Evolutionary conservation across 1,140 invertebrate genomes (phyloP).

Genomic region (Drosophila ananassae): DNA sequence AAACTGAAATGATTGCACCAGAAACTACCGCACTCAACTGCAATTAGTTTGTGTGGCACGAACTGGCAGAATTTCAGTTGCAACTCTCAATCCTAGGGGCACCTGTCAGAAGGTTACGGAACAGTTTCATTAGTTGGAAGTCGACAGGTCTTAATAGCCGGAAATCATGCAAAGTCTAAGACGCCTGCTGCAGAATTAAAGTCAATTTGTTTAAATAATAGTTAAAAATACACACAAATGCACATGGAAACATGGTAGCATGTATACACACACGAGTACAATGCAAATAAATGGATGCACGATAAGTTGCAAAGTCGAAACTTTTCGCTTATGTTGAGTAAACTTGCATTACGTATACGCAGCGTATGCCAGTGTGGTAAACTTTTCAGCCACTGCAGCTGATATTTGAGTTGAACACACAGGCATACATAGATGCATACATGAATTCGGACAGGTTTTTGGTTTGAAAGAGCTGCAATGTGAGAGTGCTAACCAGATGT

Average conservation of each 20-base stretch:
- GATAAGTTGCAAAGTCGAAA: constrained; percentile 26
- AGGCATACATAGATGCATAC: background rate
- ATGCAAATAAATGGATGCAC: constrained; percentile 1
- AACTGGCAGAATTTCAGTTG: constrained; percentile 23
- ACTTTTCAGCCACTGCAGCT: constrained; percentile 36
- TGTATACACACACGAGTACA: background rate
- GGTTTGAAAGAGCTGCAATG: constrained; percentile 11
- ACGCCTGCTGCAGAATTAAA: constrained; percentile 58
- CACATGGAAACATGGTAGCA: too few species aligned
- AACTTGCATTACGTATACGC: constrained; percentile 64
- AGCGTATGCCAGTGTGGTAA: constrained; percentile 42
- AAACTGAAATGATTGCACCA: constrained; percentile 48
- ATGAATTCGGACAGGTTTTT: constrained; percentile 6
- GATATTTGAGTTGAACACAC: constrained; percentile 34
- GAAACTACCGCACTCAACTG: constrained; percentile 52
- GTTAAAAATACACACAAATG: constrained; percentile 16
- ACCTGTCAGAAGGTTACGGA: constrained; percentile 29
- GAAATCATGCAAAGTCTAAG: constrained; percentile 69
- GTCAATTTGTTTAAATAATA: constrained; percentile 76
- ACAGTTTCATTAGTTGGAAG: constrained; percentile 3
- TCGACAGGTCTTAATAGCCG: constrained; percentile 54
- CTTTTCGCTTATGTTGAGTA: constrained; percentile 38
- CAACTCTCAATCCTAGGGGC: constrained; percentile 24
- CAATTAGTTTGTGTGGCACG: constrained; percentile 51
- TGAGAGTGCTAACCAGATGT: constrained; percentile 23